phyloP scores from a whole-genome alignment of 2,888 invertebrate genomes.

The Abscondita cerata region DNA sequence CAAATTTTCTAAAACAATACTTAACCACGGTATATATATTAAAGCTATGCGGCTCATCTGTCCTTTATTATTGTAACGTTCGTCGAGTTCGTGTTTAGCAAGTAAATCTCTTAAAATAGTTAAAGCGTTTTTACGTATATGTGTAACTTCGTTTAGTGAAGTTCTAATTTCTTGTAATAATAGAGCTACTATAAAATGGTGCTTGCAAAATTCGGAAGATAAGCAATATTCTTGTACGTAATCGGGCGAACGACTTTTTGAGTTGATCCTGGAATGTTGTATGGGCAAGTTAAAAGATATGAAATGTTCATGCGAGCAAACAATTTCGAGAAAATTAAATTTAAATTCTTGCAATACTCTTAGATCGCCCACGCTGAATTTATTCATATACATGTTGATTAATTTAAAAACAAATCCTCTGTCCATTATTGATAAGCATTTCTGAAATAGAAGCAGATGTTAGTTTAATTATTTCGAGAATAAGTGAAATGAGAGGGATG shows the following conservation, averaged over 20 bases:
- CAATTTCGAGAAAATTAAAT: slow-evolving; percentile 87
- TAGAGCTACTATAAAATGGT: slow-evolving; percentile 90
- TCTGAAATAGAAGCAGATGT: slow-evolving; percentile 58
- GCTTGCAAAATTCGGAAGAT: slow-evolving; percentile 86
- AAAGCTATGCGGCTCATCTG: slow-evolving; percentile 85
- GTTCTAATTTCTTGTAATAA: slow-evolving; percentile 87
- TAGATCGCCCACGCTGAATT: slow-evolving; percentile 81
- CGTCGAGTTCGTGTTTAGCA: slow-evolving; percentile 94
- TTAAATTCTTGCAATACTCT: slow-evolving; percentile 88
- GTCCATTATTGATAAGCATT: slow-evolving; percentile 91
- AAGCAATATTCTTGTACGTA: slow-evolving; percentile 67
- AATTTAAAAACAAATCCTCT: slow-evolving; percentile 91
- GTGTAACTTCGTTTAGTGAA: slow-evolving; percentile 84
- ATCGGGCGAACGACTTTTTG: slow-evolving; percentile 62
- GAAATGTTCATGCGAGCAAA: slow-evolving; percentile 94
- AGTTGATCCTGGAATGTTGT: slow-evolving; percentile 68
- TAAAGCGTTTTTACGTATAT: slow-evolving; percentile 83
- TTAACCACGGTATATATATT: slow-evolving; percentile 91
- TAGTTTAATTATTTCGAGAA: too few species aligned
- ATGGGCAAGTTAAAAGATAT: slow-evolving; percentile 92
- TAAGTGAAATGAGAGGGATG: too few species aligned
- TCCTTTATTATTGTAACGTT: slow-evolving; percentile 74
- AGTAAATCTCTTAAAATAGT: slow-evolving; percentile 82
- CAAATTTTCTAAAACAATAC: slow-evolving; percentile 86
- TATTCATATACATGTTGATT: slow-evolving; percentile 85